Evolutionary conservation across 2,113 vertebrate species (phyloP), one percentile per base, ranked within the genome.

Genomic region (Mormyrus lacerda): DNA sequence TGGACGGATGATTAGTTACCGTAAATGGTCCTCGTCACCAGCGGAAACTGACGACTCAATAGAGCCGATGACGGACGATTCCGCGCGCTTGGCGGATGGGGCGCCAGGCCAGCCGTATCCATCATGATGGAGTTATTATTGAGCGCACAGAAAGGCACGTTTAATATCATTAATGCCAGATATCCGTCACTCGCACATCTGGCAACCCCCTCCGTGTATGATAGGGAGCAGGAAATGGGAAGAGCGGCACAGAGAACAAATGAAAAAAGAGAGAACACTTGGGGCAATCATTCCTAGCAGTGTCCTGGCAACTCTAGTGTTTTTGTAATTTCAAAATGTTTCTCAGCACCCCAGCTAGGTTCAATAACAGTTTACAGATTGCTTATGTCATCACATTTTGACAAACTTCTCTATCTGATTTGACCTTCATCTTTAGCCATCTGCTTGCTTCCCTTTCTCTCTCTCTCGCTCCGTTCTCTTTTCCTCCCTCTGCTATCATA

Each of bases 161-260:
- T 97, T 99, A 97, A 98, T 97, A 96, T 97, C 97, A 98, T 99
- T 99, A 98, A 97, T 98, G 97, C 96, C 96, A 97, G 97, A 97
- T 98, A 97, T 97, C 96, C 95, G 95, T 96, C 95, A 96, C 95
- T 95, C 95, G 96, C 61, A 97, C 97, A 98, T 99, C 97, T 99
- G 98, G 97, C 97, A 97, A 96, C 96, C 97, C 97, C 97, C 97
- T 97, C 10, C 10, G 97, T 95, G 96, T 91, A 69, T 3, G 65
- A 88, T 87, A 53, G 87, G 65, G 85, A 82, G 84, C 44, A 51
- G 51, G 73, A 35, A 76, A 51, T 17, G 82, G 3, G 44, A 90
- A 88, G 92, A 88, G 91, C 90, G 82, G n/a, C 24, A 27, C 84
- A 91, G 93, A 92, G 73, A 91, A 88, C 90, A 87, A 93, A 89